phyloP scores from a whole-genome alignment of 2,888 invertebrate species.

The Lepidochrysops patricia region DNA sequence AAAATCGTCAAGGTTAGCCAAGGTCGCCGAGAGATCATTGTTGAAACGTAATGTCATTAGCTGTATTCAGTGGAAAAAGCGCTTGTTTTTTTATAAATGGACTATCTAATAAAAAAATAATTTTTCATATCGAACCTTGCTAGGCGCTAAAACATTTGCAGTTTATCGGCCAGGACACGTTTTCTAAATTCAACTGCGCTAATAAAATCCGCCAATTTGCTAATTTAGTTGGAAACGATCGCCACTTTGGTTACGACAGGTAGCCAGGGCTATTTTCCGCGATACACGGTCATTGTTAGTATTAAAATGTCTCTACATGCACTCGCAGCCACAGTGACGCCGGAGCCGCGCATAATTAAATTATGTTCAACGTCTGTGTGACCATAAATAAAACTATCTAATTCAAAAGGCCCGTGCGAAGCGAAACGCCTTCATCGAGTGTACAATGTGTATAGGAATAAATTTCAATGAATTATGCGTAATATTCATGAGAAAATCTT shows the following conservation, averaged over 20 bases:
- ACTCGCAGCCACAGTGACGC: not conserved
- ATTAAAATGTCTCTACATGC: not conserved
- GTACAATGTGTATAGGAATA: not conserved
- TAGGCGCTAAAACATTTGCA: no score
- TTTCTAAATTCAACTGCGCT: no score
- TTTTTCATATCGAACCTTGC: no score
- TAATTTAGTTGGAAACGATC: no score
- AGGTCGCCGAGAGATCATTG: not conserved
- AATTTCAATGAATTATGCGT: not conserved
- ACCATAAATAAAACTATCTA: not conserved
- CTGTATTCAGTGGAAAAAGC: no score
- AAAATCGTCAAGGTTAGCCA: not conserved
- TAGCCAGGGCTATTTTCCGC: no score
- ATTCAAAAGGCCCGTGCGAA: not conserved
- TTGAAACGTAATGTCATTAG: not conserved
- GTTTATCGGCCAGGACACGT: no score
- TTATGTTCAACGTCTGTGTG: not conserved
- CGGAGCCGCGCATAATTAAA: not conserved
- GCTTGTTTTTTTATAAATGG: no score
- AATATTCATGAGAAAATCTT: not conserved
- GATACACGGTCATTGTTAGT: no score
- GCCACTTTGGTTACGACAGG: no score
- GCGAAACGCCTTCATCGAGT: not conserved
- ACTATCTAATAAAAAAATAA: no score
- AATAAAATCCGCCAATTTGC: no score